Percentiles rank a stretch among this genome's conserved stretches.
Evolutionary conservation across 1,140 invertebrate genomes (phyloP).

Genomic region (Procambarus clarkii): DNA sequence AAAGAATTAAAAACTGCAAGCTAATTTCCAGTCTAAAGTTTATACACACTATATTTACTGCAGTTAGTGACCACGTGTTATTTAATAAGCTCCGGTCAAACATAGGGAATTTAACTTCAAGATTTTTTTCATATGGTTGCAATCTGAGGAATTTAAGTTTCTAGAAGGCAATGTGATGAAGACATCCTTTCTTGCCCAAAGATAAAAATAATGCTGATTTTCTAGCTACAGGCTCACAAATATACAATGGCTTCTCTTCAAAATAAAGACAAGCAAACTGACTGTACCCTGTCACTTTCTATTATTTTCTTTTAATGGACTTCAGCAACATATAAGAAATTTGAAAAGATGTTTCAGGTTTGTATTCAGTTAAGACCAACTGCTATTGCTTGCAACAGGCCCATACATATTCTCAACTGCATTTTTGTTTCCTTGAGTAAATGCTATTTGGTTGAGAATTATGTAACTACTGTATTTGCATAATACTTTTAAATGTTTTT

Average conservation of each 20-base stretch:
- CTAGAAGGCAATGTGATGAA: background rate
- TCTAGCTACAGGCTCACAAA: background rate
- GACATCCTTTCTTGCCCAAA: background rate
- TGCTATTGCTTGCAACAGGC: background rate
- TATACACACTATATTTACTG: conserved; percentile 4
- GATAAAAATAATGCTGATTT: background rate
- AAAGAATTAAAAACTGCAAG: background rate
- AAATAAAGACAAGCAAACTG: conserved; percentile 55
- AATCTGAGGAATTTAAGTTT: background rate
- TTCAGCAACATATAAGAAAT: conserved; percentile 18
- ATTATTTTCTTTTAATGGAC: conserved; percentile 22
- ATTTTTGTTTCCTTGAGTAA: background rate
- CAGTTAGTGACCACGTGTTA: background rate
- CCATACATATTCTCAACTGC: background rate
- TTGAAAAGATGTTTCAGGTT: background rate
- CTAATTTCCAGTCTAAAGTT: background rate
- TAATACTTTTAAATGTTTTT: background rate
- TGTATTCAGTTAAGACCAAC: background rate
- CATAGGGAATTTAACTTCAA: background rate
- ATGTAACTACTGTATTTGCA: background rate
- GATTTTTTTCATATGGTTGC: background rate
- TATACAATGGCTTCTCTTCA: background rate
- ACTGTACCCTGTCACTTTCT: conserved; percentile 56
- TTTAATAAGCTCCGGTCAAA: conserved; percentile 8
- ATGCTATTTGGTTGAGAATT: background rate